Base-by-base conservation (phyloP, 2,888 invertebrate species). In the Bembecia ichneumoniformis region DNA sequence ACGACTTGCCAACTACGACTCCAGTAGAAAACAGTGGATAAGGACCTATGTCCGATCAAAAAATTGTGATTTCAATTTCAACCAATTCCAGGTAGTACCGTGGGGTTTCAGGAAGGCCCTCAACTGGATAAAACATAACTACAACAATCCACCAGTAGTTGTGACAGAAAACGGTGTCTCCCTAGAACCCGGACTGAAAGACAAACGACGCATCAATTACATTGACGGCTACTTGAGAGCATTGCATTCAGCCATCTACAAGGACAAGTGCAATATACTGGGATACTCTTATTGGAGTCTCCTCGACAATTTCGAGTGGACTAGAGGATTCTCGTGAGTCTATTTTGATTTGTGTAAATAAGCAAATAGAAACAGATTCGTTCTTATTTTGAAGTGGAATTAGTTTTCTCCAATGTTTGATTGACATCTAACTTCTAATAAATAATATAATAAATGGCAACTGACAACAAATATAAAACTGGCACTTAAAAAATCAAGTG, bases 301-400 rank as follows among this genome's bases (percentile, higher is more conserved):
- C 13, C 88, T 95, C 75, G 95, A 96, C 64, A 94, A 94, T 66
- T 94, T 92, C 72, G 95, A 96, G 71, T 95, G 95, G 95, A 84
- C 87, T 52, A 83, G 88, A 44, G 95, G 95, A 20, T 95, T 89
- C 66, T 90, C 90, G 90, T 92, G 55, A 82, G 84, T 79, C 47
- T 15, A 35, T 34, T 9, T 28, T 28, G 1, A 28, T 28, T 28
- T 28, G 9, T 28, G 9, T 28, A 9, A 28, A 9, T 28, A 20
- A 20, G 20, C 1, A 20, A 20, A 5, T 5, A 20, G 5, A 3
- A 1, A 20, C 5, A 20, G 5, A 20, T 20, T 20, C 5, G 0
- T 3, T 4, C 20, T 20, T 49, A 35, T 17, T 47, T 13, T 16
- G 35, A 14, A 48, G 35, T 50, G 10, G 16, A 43, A 48, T 34